phyloP scores from a whole-genome alignment of 2,797 vertebrate species.

The Rhincodon typus region DNA sequence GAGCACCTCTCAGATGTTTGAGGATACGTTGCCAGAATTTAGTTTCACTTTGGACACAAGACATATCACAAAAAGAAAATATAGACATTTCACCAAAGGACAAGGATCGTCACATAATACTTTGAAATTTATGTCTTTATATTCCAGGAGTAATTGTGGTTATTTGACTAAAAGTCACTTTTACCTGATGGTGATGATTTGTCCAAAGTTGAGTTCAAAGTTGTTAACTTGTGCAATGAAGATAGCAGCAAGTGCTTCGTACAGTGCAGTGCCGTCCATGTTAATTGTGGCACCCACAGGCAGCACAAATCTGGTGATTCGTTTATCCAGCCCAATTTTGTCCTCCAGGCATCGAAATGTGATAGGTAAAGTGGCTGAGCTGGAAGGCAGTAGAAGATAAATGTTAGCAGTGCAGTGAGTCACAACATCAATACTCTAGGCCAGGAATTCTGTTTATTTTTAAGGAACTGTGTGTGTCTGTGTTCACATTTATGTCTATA shows the following conservation, averaged over 20 bases:
- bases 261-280: constrained; percentile 96
- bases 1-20: no score
- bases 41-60: no score
- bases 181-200: constrained; percentile 96
- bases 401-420: neutral
- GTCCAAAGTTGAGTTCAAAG: constrained; percentile 91
- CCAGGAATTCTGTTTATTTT: no score
- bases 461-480: neutral
- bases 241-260: constrained; percentile 90
- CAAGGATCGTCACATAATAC: no score
- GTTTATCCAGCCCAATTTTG: constrained; percentile 85
- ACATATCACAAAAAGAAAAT: no score
- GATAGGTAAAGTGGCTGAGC: constrained; percentile 89
- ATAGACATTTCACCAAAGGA: no score
- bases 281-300: constrained; percentile 94
- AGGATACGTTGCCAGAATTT: no score
- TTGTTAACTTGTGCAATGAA: constrained; percentile 98
- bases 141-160: neutral
- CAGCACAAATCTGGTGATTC: constrained; percentile 86
- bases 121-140: no score
- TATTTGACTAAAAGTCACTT: neutral
- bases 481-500: neutral
- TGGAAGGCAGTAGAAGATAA: constrained; percentile 45
- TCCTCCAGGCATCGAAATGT: constrained; percentile 94
- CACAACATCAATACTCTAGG: neutral